Percentiles rank a stretch among this genome's conserved stretches.
Conservation (phyloP, 1,140 invertebrate species). For the Pseudoatta argentina region DNA sequence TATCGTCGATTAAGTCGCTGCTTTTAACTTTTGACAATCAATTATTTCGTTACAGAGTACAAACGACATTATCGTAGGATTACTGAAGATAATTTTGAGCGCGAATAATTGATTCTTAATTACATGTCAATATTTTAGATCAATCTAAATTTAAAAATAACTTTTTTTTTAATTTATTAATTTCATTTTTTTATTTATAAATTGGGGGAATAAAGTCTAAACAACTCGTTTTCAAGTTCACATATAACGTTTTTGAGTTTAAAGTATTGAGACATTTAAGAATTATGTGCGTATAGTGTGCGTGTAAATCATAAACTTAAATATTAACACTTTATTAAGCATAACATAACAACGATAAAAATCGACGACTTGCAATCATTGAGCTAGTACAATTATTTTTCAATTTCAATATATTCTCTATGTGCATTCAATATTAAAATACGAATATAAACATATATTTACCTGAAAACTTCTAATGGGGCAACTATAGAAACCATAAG, state of each 20-base stretch:
- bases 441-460: slow-evolving; percentile 34
- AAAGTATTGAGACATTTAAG: background rate
- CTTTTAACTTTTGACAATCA: slow-evolving; percentile 44
- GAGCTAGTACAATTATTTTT: background rate
- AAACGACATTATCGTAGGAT: slow-evolving; percentile 13
- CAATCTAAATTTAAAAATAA: background rate
- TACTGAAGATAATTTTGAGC: background rate
- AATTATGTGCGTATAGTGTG: background rate
- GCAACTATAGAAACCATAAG: slow-evolving; percentile 92
- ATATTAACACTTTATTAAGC: slow-evolving; percentile 20
- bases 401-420: slow-evolving; percentile 34
- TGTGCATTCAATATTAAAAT: slow-evolving; percentile 25
- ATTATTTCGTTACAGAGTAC: slow-evolving; percentile 15
- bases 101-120: background rate
- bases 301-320: slow-evolving; percentile 5
- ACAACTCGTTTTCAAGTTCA: background rate
- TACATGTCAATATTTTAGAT: slow-evolving; percentile 5
- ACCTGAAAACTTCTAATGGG: slow-evolving; percentile 94
- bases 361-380: slow-evolving; percentile 17
- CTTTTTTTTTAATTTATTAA: background rate
- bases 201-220: background rate
- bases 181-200: background rate
- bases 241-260: background rate
- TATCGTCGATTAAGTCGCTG: slow-evolving; percentile 47
- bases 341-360: slow-evolving; percentile 1